Evolutionary conservation across 2,113 vertebrate genomes (phyloP).

Genomic region (Festucalex cinctus): DNA sequence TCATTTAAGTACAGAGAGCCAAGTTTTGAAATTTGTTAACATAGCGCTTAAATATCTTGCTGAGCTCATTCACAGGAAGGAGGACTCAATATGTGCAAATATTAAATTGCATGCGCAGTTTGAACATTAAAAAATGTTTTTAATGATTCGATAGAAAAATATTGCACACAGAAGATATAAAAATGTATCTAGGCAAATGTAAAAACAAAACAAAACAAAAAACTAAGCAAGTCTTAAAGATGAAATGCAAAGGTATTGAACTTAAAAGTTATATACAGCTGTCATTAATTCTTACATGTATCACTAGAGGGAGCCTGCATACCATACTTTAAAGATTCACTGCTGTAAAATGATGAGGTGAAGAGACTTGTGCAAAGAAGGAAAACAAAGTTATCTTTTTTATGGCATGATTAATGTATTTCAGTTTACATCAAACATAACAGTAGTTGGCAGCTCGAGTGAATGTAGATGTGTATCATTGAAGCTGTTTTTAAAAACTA

Average conservation of each 20-base stretch:
- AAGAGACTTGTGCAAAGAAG: not conserved
- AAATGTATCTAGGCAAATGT: not conserved
- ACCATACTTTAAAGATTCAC: not conserved
- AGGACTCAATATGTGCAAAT: not conserved
- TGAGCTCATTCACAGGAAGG: not conserved
- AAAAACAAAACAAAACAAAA: too few species aligned
- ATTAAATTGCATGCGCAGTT: not conserved
- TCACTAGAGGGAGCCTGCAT: not conserved
- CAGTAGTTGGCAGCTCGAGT: constrained; percentile 40
- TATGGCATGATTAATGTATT: constrained; percentile 49
- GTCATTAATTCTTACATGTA: not conserved
- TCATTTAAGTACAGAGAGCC: not conserved
- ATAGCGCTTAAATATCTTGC: not conserved
- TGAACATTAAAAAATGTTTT: not conserved
- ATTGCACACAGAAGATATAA: not conserved
- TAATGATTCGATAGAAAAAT: not conserved
- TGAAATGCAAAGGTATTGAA: too few species aligned
- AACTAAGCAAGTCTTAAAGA: too few species aligned
- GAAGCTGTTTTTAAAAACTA: constrained; percentile 26
- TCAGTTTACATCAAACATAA: constrained; percentile 29
- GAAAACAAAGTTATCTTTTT: constrained; percentile 35
- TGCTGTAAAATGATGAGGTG: not conserved
- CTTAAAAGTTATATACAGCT: not conserved
- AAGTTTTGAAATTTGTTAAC: not conserved
- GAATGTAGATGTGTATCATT: constrained; percentile 23